Base-by-base conservation (phyloP, 2,888 invertebrate genomes). In the Muscina levida region DNA sequence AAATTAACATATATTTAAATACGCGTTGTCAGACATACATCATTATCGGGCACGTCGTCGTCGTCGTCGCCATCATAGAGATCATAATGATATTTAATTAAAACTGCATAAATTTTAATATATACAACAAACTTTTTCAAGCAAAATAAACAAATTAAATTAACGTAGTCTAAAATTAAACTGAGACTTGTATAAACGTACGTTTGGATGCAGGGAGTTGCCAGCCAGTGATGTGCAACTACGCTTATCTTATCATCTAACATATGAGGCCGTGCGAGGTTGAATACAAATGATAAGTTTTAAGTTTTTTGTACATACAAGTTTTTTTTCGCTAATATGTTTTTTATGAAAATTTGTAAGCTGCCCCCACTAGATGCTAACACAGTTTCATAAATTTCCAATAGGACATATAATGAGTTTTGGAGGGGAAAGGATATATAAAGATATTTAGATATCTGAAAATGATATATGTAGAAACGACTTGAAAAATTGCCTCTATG, bases 241-340 rank as follows among this genome's bases (percentile, higher is more conserved):
- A 22, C 24, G 37, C 62, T 62, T 62, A 62, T 62, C 62, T 62
- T 62, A 39, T 62, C 62, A 62, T 62, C 62, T 39, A 24, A n/a
- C 39, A 62, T 59, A 13, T 39, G 42, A 42, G 62, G 62, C 62
- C 62, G 62, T 42, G 42, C 62, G 39, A n/a, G n/a, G 42, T 62
- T 59, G 42, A 62, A 31, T 31, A 31, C 3, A 22, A 62, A 62
- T 42, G 62, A 39, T 59, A 59, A 5, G 39, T 8, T 62, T 62
- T 62, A 42, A 39, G 42, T 37, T 31, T 17, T 8, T 26, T 19
- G 15, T 59, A 19, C 31, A 31, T 31, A 8, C n/a, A n/a, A 31
- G 8, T 31, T 31, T 31, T 31, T 3, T 31, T 31, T 5, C 8
- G 31, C n/a, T n/a, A 31, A 31, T 31, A 31, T 31, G 31, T 31